phyloP scores from a whole-genome alignment of 2,888 invertebrate genomes.

The Drosophila anomelani region DNA sequence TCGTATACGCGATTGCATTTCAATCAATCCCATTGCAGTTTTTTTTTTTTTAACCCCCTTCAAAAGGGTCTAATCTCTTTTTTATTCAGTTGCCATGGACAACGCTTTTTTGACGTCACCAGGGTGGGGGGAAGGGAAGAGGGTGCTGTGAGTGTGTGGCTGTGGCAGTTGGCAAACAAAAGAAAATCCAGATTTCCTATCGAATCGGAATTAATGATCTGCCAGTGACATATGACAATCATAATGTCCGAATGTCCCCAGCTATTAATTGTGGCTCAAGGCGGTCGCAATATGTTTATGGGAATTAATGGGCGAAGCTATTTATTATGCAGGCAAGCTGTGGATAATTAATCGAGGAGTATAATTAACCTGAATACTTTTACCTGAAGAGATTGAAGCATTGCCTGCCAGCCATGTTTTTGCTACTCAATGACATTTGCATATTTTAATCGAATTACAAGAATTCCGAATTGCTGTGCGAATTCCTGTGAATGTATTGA shows the following conservation, averaged over 20 bases:
- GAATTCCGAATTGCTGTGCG: neutral
- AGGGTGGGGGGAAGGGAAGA: too few species aligned
- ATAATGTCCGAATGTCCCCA: constrained; percentile 12
- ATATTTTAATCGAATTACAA: constrained; percentile 69
- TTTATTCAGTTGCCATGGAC: constrained; percentile 32
- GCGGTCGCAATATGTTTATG: neutral
- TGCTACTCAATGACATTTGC: constrained; percentile 56
- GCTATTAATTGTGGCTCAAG: constrained; percentile 53
- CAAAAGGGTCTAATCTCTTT: constrained; percentile 34
- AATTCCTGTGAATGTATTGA: neutral
- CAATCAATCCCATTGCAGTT: constrained; percentile 34
- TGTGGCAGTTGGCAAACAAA: neutral
- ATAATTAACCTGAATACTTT: constrained; percentile 16
- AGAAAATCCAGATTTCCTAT: constrained; percentile 21
- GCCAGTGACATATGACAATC: constrained; percentile 23
- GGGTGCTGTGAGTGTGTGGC: too few species aligned
- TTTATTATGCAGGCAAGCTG: constrained; percentile 8
- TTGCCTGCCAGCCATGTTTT: neutral
- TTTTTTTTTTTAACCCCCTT: neutral
- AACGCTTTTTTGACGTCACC: constrained; percentile 6
- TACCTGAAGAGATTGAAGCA: neutral
- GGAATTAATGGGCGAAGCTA: constrained; percentile 19
- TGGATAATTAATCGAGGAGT: constrained; percentile 19
- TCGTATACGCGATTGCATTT: constrained; percentile 60
- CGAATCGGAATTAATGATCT: constrained; percentile 51